phyloP scores from a whole-genome alignment of 2,888 invertebrate genomes.

The Dioctria linearis region DNA sequence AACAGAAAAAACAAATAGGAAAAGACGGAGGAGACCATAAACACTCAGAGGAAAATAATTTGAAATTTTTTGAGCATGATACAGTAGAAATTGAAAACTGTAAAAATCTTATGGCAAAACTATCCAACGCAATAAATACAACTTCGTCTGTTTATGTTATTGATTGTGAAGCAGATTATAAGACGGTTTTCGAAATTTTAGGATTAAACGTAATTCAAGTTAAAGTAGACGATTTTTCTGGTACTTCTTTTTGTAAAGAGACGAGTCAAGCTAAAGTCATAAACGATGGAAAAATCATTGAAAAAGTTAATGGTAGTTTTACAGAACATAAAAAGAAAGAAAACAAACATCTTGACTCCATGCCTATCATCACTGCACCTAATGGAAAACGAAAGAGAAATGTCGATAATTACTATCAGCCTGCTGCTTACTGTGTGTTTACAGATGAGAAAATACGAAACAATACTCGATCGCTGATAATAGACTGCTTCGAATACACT shows the following conservation, averaged over 20 bases:
- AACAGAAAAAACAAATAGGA: not conserved
- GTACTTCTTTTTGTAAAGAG: not conserved
- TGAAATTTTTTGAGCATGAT: slow-evolving; percentile 26
- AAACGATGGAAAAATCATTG: not conserved
- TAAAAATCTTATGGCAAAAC: slow-evolving; percentile 4
- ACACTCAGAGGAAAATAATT: not conserved
- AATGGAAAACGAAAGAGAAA: slow-evolving; percentile 41
- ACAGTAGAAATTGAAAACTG: not conserved
- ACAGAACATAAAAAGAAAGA: slow-evolving; percentile 12
- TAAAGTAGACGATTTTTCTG: too few species aligned
- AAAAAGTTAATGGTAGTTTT: not conserved
- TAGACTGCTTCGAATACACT: slow-evolving; percentile 60
- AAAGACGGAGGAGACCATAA: not conserved
- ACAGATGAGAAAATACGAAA: slow-evolving; percentile 24
- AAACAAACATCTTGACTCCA: not conserved
- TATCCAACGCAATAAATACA: not conserved
- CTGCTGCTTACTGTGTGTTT: slow-evolving; percentile 27
- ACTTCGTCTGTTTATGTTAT: slow-evolving; percentile 25
- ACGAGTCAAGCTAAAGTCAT: not conserved
- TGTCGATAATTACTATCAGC: slow-evolving; percentile 6
- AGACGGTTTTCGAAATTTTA: slow-evolving; percentile 18
- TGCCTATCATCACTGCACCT: not conserved
- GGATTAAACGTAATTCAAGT: slow-evolving; percentile 18
- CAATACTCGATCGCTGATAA: slow-evolving; percentile 40
- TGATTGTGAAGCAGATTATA: slow-evolving; percentile 47